phyloP scores from a whole-genome alignment of 2,888 invertebrate genomes.

The Muschampia plurimacula region DNA sequence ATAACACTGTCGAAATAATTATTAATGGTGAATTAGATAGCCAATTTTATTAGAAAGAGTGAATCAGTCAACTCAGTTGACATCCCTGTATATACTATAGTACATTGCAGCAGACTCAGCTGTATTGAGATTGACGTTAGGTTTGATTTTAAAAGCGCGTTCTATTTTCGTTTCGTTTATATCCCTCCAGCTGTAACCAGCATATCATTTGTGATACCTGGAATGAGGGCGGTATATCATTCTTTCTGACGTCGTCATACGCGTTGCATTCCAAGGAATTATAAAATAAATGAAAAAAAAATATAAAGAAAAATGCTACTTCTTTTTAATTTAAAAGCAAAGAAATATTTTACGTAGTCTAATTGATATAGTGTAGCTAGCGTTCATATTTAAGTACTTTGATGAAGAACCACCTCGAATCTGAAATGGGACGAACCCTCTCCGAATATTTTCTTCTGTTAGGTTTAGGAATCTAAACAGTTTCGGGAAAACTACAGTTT shows the following conservation, averaged over 20 bases:
- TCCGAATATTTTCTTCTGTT: no score
- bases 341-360: no score
- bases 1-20: not conserved
- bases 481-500: no score
- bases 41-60: constrained; percentile 41
- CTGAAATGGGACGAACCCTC: no score
- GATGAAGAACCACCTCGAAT: no score
- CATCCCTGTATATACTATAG: no score
- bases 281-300: no score
- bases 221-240: not conserved
- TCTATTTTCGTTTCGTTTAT: constrained; percentile 63
- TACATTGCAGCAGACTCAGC: not conserved
- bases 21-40: constrained; percentile 52
- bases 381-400: no score
- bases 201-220: constrained; percentile 26
- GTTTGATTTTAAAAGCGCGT: constrained; percentile 48
- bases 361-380: no score
- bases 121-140: constrained; percentile 45
- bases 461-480: no score
- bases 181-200: constrained; percentile 54
- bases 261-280: not conserved
- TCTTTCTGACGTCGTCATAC: not conserved
- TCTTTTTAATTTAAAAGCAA: not conserved
- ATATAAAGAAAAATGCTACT: no score
- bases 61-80: constrained; percentile 15